A percentile compares a stretch with the other conserved stretches of the same genome.
These are phyloP conservation scores for Terebella lapidaria DNA, from an alignment of 2,888 invertebrate genomes.

Conservation along the genomic window DNA sequence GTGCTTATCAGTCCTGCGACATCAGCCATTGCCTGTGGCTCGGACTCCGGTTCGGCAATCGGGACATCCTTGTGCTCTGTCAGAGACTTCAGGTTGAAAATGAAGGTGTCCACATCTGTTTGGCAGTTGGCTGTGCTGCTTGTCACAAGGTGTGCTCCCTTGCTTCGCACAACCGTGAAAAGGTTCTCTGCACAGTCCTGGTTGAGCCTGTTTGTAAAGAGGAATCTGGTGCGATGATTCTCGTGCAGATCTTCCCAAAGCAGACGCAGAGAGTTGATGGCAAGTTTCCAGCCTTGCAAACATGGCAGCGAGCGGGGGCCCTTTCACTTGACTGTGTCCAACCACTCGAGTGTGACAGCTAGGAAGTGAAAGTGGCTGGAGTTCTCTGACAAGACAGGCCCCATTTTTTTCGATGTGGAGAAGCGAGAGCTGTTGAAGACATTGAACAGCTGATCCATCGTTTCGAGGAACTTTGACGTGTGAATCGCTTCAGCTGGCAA, in stretches of 20 bases:
- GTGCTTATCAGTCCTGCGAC: no score
- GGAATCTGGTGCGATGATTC: neutral
- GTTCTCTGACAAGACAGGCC: no score
- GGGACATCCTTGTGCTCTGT: no score
- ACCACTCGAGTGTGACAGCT: no score
- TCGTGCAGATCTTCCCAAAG: slow-evolving; percentile 1
- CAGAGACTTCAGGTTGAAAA: no score
- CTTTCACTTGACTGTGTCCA: no score
- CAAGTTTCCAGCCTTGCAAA: no score
- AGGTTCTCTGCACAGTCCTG: slow-evolving; percentile 17
- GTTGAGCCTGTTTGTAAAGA: slow-evolving; percentile 11
- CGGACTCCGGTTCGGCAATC: no score
- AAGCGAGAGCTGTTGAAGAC: no score
- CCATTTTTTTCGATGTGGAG: no score
- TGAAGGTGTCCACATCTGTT: neutral
- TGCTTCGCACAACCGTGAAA: neutral
- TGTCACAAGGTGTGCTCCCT: slow-evolving; percentile 1
- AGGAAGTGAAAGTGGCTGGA: slow-evolving; percentile 3
- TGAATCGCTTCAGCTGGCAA: neutral
- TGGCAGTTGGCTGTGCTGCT: neutral
- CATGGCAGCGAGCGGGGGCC: no score
- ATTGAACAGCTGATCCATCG: slow-evolving; percentile 10
- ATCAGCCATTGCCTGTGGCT: no score
- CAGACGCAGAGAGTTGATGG: neutral
- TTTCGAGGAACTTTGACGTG: slow-evolving; percentile 11